Base-by-base conservation (phyloP, 2,888 invertebrate species). In the Notocelia uddmanniana region DNA sequence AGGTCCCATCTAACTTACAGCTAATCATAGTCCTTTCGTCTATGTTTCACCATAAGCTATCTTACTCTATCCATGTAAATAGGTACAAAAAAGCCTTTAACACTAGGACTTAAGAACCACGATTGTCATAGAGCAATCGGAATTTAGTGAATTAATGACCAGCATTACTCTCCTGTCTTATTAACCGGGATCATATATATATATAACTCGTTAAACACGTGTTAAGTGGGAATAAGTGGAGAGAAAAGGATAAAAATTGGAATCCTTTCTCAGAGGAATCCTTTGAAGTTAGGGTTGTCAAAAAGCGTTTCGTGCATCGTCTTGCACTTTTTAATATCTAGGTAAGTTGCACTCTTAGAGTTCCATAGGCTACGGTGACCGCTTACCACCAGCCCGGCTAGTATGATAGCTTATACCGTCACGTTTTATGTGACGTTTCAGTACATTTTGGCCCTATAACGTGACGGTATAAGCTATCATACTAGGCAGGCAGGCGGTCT, bases 181-280 rank as follows among this genome's bases (percentile, higher is more conserved):
- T 88, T 88, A 88, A 76, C 78, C 81, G 81, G 79, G 76, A 85
- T 86, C 89, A 87, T 89, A n/a, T n/a, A n/a, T n/a, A n/a, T n/a
- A n/a, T n/a, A n/a, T 88, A 89, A 78, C 76, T 77, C 80, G 75
- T 82, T 82, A 79, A 87, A 89, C 89, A 89, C 88, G 85, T 90
- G 90, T 88, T 81, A 76, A 80, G 76, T 74, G 76, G 74, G 81
- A 83, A 79, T 83, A 76, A 80, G 73, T 69, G 62, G 74, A 73
- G 81, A 8, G 82, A 79, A 84, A 76, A 80, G 23, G 41, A 34
- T 41, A 59, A 73, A 64, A 19, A 50, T 37, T 45, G 34, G 19
- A 59, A 60, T 62, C 67, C 60, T 60, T 67, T 72, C 71, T 72
- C 67, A 72, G 62, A 48, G 48, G 60, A 55, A 34, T 55, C 67